Evolutionary conservation across 2,888 invertebrate species (phyloP).

Genomic region (Camptogramma bilineatum): DNA sequence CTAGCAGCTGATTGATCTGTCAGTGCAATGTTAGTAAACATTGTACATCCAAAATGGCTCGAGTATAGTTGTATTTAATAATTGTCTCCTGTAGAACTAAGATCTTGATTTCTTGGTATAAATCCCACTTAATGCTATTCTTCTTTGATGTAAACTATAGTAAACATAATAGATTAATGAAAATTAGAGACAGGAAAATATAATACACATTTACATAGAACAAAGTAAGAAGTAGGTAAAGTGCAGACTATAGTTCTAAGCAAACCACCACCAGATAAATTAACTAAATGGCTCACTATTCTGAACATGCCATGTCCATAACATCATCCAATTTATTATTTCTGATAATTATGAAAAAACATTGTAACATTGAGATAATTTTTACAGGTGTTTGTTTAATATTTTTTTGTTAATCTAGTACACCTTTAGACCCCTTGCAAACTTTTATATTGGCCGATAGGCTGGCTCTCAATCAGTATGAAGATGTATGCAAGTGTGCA

Average conservation of each 20-base stretch:
- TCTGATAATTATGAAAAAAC: no score
- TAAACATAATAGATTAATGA: background rate
- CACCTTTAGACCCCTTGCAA: no score
- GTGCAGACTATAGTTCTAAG: constrained; percentile 10
- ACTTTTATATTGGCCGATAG: no score
- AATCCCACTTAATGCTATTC: background rate
- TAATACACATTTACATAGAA: constrained; percentile 1
- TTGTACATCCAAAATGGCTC: no score
- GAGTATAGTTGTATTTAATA: background rate
- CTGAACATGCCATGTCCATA: background rate
- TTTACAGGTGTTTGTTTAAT: no score
- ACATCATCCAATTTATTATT: background rate
- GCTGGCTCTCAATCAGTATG: no score
- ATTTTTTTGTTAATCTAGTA: no score
- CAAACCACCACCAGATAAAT: constrained; percentile 24
- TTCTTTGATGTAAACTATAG: background rate
- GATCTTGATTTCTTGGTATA: background rate
- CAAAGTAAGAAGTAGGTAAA: constrained; percentile 3
- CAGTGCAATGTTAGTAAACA: no score
- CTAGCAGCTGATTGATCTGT: no score
- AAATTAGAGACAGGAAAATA: constrained; percentile 2
- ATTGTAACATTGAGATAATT: no score
- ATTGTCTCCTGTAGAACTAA: background rate
- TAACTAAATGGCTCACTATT: background rate
- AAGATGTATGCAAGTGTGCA: no score